Conservation (phyloP, 2,888 invertebrate genomes). For the Catocala nupta region DNA sequence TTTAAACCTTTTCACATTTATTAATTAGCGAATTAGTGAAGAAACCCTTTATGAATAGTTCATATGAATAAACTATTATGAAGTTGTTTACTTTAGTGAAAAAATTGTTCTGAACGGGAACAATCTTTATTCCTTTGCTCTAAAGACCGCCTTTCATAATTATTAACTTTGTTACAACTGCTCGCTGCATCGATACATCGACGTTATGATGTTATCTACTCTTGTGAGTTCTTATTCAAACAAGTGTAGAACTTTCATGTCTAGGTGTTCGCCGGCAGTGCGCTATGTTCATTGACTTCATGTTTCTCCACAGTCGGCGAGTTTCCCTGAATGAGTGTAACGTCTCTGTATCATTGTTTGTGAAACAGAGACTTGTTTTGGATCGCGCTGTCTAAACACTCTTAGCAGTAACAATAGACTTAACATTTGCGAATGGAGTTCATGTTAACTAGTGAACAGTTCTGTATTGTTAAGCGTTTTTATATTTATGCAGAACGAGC, state of each 20-base stretch:
- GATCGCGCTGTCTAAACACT: conserved; percentile 66
- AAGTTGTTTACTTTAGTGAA: too few species aligned
- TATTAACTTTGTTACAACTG: too few species aligned
- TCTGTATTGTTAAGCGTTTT: conserved; percentile 13
- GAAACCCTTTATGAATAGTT: too few species aligned
- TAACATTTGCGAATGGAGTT: conserved; percentile 39
- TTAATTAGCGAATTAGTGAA: too few species aligned
- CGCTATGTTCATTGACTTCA: conserved; percentile 45
- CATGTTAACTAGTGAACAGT: conserved; percentile 17
- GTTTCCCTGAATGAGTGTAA: conserved; percentile 69
- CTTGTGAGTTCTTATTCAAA: neutral
- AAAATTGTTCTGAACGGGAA: too few species aligned
- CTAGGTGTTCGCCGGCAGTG: conserved; percentile 5
- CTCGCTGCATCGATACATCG: too few species aligned
- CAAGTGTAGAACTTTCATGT: conserved; percentile 7
- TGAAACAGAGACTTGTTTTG: conserved; percentile 74
- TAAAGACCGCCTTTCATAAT: too few species aligned
- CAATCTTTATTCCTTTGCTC: too few species aligned
- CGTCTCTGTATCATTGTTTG: conserved; percentile 67
- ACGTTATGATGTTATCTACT: neutral
- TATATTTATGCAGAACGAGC: neutral
- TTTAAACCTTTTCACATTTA: too few species aligned
- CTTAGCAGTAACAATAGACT: conserved; percentile 54
- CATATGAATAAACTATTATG: too few species aligned
- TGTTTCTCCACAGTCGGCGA: conserved; percentile 42